phyloP scores from a whole-genome alignment of 2,113 vertebrate genomes.

The Thunnus maccoyii region DNA sequence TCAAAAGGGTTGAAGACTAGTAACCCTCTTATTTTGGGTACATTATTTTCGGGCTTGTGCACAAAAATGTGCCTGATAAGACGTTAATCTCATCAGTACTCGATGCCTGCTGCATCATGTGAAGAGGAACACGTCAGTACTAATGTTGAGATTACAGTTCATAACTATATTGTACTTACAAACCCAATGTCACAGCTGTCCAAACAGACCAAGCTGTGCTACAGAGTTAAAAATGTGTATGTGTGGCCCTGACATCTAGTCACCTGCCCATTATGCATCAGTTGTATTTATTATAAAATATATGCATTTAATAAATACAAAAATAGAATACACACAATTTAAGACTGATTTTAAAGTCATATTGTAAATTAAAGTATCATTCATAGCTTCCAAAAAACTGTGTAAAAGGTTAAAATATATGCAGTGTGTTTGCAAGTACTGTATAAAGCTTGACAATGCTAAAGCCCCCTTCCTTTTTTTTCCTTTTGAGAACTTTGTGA shows the following conservation, averaged over 20 bases:
- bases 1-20: no score
- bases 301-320: no score
- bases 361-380: background rate
- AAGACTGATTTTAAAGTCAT: background rate
- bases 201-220: constrained; percentile 42
- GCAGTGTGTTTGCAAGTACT: background rate
- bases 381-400: background rate
- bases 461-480: no score
- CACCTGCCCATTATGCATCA: background rate
- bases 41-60: no score
- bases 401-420: background rate
- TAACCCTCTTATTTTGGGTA: no score
- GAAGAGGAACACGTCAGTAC: background rate
- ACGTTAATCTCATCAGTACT: background rate
- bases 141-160: constrained; percentile 23
- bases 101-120: constrained; percentile 1
- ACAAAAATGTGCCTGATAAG: no score
- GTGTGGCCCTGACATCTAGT: background rate
- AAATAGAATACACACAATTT: background rate
- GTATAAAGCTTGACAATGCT: no score
- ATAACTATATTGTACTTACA: background rate
- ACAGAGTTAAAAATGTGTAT: constrained; percentile 2
- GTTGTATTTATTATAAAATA: background rate
- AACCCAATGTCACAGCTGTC: constrained; percentile 50
- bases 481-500: background rate